Base-by-base conservation (phyloP, 2,888 invertebrate genomes). In the Lysandra bellargus region DNA sequence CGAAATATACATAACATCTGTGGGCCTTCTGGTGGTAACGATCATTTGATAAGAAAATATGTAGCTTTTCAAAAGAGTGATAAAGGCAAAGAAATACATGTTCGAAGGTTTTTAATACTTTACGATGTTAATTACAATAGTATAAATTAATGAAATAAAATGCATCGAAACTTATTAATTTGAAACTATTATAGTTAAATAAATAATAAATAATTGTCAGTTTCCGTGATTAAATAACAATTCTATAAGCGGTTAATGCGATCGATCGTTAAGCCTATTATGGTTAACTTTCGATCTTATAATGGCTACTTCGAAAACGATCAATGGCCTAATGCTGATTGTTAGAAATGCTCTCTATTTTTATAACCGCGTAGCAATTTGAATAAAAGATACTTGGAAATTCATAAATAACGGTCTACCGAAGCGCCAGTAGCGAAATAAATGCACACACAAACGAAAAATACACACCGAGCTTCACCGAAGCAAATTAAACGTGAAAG, bases 241-340 rank as follows among this genome's bases (percentile, higher is more conserved):
- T 76, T 76, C 57, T 7, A 30, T 33, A 7, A 53, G 53, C 33
- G 17, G 33, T 33, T 76, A 57, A 76, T 49, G 74, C 6, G 49
- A 57, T 53, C 33, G 17, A 76, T 75, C 49, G 49, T 76, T 33
- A 53, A 23, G 33, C 23, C 23, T 30, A 37, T 57, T 76, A 23
- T 23, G 75, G 23, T 57, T 57, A 76, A 76, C 76, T 76, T 57
- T 76, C 76, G 76, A 30, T 76, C 57, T 75, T 76, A 49, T 76
- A 76, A 76, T 76, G 30, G 33, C 75, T 53, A 49, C 4, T 14
- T 53, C 40, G 73, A 73, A 73, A 73, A 73, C 9, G 49, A 2
- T 14, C 57, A 57, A 57, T 44, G 17, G 40, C 4, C 30, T 30
- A 1, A 14, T 44, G 9, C 49, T 49, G 49, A 57, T 57, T 57